Conservation (phyloP, 1,140 invertebrate species). For the Neodiprion virginianus region DNA sequence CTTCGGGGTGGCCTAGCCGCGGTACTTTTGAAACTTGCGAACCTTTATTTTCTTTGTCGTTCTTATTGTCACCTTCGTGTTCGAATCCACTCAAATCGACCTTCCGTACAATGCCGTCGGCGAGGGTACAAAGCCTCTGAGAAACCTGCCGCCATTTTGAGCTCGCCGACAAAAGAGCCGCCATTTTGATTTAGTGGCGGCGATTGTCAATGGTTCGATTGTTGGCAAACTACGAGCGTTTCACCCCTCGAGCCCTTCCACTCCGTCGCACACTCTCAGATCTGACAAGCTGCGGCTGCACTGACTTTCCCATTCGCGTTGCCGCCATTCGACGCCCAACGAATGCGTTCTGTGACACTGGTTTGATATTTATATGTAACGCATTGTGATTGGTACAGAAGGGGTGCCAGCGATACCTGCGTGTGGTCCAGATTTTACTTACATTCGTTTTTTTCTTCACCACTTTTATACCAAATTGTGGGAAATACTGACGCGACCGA, state of each 20-base stretch:
- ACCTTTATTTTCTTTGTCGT: constrained; percentile 24
- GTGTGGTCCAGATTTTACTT: neutral
- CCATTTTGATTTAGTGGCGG: constrained; percentile 42
- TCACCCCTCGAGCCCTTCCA: neutral
- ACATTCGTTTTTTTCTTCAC: too few species aligned
- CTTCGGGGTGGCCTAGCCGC: constrained; percentile 1
- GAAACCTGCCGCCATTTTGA: constrained; percentile 34
- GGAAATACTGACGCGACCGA: neutral
- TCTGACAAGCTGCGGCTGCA: too few species aligned
- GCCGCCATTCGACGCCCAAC: too few species aligned
- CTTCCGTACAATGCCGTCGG: constrained; percentile 32
- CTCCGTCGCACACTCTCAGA: neutral
- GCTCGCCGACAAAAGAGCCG: constrained; percentile 35
- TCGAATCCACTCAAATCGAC: constrained; percentile 37
- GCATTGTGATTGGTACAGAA: too few species aligned
- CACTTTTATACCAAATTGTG: neutral
- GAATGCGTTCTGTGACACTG: too few species aligned
- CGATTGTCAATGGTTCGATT: constrained; percentile 41
- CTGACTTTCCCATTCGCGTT: too few species aligned
- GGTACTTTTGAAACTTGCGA: neutral
- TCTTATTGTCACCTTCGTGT: constrained; percentile 29
- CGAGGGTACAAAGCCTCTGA: constrained; percentile 28
- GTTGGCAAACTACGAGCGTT: constrained; percentile 30
- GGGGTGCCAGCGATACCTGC: neutral
- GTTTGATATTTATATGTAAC: too few species aligned